Conservation (phyloP, 2,797 vertebrate genomes). For the Muraenolepis orangiensis region DNA sequence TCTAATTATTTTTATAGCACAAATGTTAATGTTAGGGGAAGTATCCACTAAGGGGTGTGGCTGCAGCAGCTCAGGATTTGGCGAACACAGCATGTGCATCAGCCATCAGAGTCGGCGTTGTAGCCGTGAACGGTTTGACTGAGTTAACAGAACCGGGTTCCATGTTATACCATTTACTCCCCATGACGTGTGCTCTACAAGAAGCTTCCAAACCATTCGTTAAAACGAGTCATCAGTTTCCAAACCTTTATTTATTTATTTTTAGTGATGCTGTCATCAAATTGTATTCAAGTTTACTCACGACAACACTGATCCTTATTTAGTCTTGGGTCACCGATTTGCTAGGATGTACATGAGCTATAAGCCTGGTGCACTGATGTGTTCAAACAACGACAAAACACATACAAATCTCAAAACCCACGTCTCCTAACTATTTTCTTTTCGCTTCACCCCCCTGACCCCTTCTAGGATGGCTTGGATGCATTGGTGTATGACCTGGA, state of each 20-base stretch:
- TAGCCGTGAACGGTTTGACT: neutral
- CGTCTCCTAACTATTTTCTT: neutral
- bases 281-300: too few species aligned
- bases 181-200: neutral
- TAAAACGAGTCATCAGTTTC: neutral
- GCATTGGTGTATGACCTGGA: conserved; percentile 98
- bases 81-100: neutral
- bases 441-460: conserved; percentile 23
- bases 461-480: conserved; percentile 90
- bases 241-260: too few species aligned
- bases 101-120: neutral
- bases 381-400: too few species aligned
- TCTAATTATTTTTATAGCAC: too few species aligned
- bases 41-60: neutral
- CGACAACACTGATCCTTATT: neutral
- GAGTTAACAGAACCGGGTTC: neutral
- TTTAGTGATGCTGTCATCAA: neutral
- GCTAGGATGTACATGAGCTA: neutral
- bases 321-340: neutral
- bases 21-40: neutral
- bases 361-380: neutral
- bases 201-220: neutral
- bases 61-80: neutral
- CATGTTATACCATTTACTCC: neutral
- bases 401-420: neutral